Conservation (phyloP, 1,140 invertebrate species). For the Bombus polaris region DNA sequence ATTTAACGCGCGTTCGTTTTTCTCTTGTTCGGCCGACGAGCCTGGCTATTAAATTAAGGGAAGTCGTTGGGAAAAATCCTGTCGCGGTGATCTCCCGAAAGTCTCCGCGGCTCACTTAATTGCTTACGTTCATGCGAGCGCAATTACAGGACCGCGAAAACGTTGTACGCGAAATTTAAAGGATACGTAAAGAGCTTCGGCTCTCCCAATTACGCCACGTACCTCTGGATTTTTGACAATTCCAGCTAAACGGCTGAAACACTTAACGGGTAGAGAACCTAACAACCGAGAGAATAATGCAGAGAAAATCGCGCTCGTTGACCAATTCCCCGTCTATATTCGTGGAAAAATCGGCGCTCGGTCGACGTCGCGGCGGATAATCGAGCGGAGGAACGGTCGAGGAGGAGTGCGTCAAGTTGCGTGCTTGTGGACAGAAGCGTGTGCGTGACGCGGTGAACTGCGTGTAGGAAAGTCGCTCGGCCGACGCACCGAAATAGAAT, state of each 20-base stretch:
- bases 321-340: no score
- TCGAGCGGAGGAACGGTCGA: not conserved
- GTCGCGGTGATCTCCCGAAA: slow-evolving; percentile 11
- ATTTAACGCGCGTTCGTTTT: slow-evolving; percentile 14
- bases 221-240: not conserved
- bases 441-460: slow-evolving; percentile 41
- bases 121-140: not conserved
- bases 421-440: slow-evolving; percentile 27
- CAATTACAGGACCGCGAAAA: slow-evolving; percentile 7
- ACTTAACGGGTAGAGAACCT: not conserved
- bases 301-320: not conserved
- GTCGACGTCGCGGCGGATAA: not conserved
- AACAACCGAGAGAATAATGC: not conserved
- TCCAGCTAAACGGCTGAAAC: not conserved
- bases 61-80: slow-evolving; percentile 20
- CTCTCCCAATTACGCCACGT: not conserved
- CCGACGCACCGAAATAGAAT: slow-evolving; percentile 82
- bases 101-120: slow-evolving; percentile 21
- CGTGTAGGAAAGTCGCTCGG: slow-evolving; percentile 73
- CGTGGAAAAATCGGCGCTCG: no score
- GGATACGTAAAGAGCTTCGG: not conserved
- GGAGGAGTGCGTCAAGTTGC: slow-evolving; percentile 34
- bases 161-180: not conserved
- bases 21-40: not conserved
- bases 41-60: slow-evolving; percentile 33